These are phyloP conservation scores for Oxyruncus cristatus DNA, from an alignment of 2,113 vertebrate genomes.

Conservation along the genomic window DNA sequence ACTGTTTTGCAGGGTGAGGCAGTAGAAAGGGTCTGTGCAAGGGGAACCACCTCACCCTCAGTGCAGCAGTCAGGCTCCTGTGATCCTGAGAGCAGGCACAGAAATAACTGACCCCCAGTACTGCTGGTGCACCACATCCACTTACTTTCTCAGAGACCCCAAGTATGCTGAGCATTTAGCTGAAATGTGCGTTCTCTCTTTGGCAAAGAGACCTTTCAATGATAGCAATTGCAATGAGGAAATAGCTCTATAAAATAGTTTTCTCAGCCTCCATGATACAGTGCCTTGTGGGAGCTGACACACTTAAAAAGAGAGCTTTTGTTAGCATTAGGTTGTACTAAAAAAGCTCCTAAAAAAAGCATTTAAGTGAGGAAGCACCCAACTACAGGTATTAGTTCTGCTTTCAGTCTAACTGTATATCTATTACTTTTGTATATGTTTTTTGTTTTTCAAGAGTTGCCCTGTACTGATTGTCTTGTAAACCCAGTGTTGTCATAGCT, in stretches of 20 bases:
- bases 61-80: not conserved
- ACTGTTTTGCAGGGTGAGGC: not conserved
- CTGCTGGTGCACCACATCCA: not conserved
- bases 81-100: not conserved
- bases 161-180: not conserved
- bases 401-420: not conserved
- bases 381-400: not conserved
- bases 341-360: not conserved
- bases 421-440: not conserved
- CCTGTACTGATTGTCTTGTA: not conserved
- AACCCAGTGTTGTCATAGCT: not conserved
- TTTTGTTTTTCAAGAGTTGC: not conserved
- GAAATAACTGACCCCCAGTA: not conserved
- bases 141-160: not conserved
- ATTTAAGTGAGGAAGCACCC: not conserved
- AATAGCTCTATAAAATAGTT: not conserved
- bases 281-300: not conserved
- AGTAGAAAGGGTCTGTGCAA: rapidly evolving
- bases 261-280: not conserved
- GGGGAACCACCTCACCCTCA: not conserved
- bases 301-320: not conserved
- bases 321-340: not conserved
- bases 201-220: not conserved
- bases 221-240: not conserved
- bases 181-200: not conserved